Base-by-base conservation (phyloP, 2,797 vertebrate genomes). In the Coregonus suidteri region DNA sequence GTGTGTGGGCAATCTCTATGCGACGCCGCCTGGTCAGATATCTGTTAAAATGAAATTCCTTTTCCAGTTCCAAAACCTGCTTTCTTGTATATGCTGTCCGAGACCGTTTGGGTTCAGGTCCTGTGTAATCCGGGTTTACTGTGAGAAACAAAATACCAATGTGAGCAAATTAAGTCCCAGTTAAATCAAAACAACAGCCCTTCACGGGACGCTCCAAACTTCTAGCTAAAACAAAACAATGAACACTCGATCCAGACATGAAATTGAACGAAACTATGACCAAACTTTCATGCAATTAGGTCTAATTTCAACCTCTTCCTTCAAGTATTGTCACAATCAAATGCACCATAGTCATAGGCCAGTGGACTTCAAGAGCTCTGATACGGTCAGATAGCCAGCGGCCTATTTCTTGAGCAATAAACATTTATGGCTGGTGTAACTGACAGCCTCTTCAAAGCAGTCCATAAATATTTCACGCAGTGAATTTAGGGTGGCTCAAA, bases 1-100 rank as follows among this genome's bases (percentile, higher is more conserved):
- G 94, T 75, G 96, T 97, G 87, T 99, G 98, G 65, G 98, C 98
- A 76, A 99, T 99, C 92, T 99, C 98, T 84, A 99, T 99, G 91
- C 98, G 94, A 83, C 98, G 97, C 91, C 98, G 96, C 92, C 98
- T 94, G 77, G 98, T 99, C 90, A 99, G 95, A 93, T 99, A 99
- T 95, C 98, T 97, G 95, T 99, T 99, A 96, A 99, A 99, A 95
- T 99, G 98, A 91, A 99, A 99, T 95, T 99, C 98, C 93, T 99
- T 99, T 90, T 99, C 98, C 83, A 99, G 96, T 95, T 99, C 98
- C 93, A 99, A 91, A 89, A 99, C 98, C 95, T 99, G 98, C 96
- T 99, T 97, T 87, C 98, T 95, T 74, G 98, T 99, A 91, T 99
- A 99, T 73, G 98, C 98, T 84, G 98, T 99, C 90, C 98, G 95